A percentile compares a stretch with the other conserved stretches of the same genome.
Conservation (phyloP, 2,797 vertebrate genomes). For the Meda fulgida region DNA sequence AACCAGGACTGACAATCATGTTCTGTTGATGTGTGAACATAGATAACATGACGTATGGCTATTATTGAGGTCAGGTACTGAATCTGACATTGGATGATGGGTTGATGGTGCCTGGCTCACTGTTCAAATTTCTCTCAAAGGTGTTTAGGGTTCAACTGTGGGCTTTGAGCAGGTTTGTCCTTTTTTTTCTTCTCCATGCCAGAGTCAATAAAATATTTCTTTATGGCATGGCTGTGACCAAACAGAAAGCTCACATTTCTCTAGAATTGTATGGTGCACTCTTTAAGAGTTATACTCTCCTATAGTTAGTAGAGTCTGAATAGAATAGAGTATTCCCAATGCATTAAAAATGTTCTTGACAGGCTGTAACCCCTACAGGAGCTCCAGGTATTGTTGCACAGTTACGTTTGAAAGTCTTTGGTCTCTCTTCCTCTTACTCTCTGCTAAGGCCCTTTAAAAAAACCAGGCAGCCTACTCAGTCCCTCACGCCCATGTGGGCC, state of each 20-base stretch:
- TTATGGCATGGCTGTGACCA: neutral
- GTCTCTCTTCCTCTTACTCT: neutral
- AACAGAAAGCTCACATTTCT: neutral
- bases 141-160: neutral
- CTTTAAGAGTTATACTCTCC: neutral
- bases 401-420: neutral
- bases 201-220: neutral
- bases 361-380: neutral
- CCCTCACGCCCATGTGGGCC: conserved; percentile 28
- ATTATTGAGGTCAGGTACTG: conserved; percentile 8
- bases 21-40: conserved; percentile 20
- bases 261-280: neutral
- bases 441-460: conserved; percentile 28
- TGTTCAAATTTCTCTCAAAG: neutral
- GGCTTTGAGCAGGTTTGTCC: neutral
- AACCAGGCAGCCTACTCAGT: conserved; percentile 31
- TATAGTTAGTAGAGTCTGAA: neutral
- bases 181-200: neutral
- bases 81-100: conserved; percentile 1
- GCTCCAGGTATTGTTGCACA: conserved; percentile 13
- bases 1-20: neutral
- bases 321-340: neutral
- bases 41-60: neutral
- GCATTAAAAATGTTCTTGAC: neutral
- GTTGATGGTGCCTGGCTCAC: neutral